phyloP scores from a whole-genome alignment of 1,140 invertebrate species.

The Whitmania pigra region DNA sequence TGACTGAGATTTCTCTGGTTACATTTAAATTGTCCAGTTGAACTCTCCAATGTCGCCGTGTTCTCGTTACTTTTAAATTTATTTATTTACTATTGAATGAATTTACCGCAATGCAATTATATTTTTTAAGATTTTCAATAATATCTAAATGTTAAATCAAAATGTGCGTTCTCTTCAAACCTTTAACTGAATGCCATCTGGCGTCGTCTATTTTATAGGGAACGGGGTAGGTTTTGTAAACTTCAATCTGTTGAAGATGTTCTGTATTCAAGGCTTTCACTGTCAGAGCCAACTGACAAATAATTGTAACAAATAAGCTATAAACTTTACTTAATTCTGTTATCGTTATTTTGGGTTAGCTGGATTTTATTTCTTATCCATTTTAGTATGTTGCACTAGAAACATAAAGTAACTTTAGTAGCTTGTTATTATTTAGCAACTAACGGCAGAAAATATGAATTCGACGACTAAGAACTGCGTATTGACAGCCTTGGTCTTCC shows the following conservation, averaged over 20 bases:
- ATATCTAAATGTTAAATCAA: no score
- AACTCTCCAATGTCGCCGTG: background rate
- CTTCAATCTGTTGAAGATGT: conserved; percentile 19
- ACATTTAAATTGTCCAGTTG: conserved; percentile 12
- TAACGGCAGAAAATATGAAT: conserved; percentile 17
- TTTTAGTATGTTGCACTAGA: no score
- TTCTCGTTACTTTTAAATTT: background rate
- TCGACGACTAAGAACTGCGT: conserved; percentile 15
- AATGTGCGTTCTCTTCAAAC: background rate
- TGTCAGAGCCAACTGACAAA: conserved; percentile 15
- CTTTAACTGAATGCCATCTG: conserved; percentile 16
- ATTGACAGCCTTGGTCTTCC: conserved; percentile 17
- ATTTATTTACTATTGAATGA: no score
- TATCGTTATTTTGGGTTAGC: no score
- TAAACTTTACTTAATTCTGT: no score
- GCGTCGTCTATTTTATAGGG: conserved; percentile 19
- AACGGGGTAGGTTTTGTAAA: conserved; percentile 16
- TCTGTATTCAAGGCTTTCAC: conserved; percentile 18
- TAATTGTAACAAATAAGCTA: background rate
- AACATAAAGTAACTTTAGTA: no score
- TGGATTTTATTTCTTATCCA: no score
- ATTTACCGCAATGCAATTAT: no score
- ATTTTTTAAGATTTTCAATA: no score
- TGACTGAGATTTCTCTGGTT: background rate
- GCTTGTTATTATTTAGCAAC: no score